Evolutionary conservation across 2,113 vertebrate genomes (phyloP).

Genomic region (Sinocyclocheilus anshuiensis): DNA sequence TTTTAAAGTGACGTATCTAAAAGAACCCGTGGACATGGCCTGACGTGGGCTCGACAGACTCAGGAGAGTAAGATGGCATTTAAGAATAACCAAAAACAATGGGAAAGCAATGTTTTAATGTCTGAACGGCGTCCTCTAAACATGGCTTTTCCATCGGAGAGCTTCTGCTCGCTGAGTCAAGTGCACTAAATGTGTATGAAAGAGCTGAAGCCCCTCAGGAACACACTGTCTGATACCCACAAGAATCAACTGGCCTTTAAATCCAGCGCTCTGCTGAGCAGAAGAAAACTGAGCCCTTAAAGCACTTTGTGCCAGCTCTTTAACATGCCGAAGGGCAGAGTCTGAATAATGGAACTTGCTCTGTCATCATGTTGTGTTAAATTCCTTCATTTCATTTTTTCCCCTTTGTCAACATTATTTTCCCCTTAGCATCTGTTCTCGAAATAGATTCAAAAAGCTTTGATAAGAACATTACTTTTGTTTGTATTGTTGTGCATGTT

Average conservation of each 20-base stretch:
- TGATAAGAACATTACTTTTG: conserved; percentile 10
- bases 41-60: conserved; percentile 64
- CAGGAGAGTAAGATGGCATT: conserved; percentile 76
- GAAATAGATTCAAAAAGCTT: conserved; percentile 26
- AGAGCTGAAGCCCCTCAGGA: conserved; percentile 73
- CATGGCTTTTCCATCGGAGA: conserved; percentile 82
- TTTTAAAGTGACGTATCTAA: conserved; percentile 61
- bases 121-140: conserved; percentile 75
- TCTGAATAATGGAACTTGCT: conserved; percentile 44
- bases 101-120: conserved; percentile 73
- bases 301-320: conserved; percentile 59
- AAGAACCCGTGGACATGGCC: conserved; percentile 53
- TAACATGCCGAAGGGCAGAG: conserved; percentile 40
- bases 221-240: conserved; percentile 71
- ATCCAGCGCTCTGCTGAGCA: conserved; percentile 60
- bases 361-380: conserved; percentile 25
- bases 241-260: conserved; percentile 77
- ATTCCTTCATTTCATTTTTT: conserved; percentile 9
- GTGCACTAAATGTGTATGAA: conserved; percentile 82
- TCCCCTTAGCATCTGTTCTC: conserved; percentile 12
- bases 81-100: conserved; percentile 75
- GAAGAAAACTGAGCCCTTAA: conserved; percentile 57
- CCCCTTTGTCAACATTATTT: conserved; percentile 17
- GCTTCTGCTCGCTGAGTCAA: conserved; percentile 76
- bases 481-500: not conserved